Base-by-base conservation (phyloP, 1,140 invertebrate species). In the Saccostrea glomerata region DNA sequence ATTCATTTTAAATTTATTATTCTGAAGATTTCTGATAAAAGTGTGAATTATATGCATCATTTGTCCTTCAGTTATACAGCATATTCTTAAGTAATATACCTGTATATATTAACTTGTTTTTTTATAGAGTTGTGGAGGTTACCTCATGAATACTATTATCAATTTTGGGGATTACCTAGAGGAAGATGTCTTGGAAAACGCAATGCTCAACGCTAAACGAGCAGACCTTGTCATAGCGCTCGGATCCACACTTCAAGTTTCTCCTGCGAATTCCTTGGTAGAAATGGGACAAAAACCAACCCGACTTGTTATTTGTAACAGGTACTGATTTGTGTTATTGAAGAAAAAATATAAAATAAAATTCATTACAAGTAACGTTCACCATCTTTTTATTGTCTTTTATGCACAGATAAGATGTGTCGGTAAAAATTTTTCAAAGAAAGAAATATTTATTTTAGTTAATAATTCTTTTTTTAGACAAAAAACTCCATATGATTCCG, bases 171-270 rank as follows among this genome's bases (percentile, higher is more conserved):
- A 92, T 55, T 89, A 88, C 70, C 66, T 92, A 36, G 91, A 92
- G 83, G 84, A 82, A 1, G 83, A 85, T 30, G 87, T 91, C 25
- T 70, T 92, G 6, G 40, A 30, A 7, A 70, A 70, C 4, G 90
- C 91, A 7, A 55, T 84, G n/a, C 86, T 88, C 4, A 88, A 92
- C 36, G 92, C 92, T 0, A 70, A 97, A 86, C 97, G 97, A 93
- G 97, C 97, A 66, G 98, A 99, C 94, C 97, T 98, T 4, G 98
- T 99, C 93, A 95, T 99, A 15, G 98, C 98, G 95, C 96, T 99
- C 82, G 98, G 98, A 87, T 97, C 97, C 86, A 96, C 96, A 92
- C 92, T 97, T 15, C 96, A 96, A 92, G 96, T 96, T 6, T 90
- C 90, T 2, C 92, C 92, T 0, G 92, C 92, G 0, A 90, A 90